Base-by-base conservation (phyloP, 2,113 vertebrate genomes). In the Ramphastos sulfuratus region DNA sequence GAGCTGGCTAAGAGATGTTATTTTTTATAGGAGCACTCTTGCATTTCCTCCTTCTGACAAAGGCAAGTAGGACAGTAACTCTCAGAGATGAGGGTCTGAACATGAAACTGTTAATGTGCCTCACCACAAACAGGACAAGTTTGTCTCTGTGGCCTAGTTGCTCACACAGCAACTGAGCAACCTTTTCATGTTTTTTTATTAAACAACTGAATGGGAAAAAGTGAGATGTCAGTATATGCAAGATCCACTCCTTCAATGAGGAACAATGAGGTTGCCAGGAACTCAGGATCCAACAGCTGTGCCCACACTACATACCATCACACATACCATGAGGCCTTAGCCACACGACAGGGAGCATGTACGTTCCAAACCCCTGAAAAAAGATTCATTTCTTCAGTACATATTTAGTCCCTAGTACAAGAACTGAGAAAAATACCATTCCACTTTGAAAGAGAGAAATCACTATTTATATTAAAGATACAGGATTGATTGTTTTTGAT, bases 401-500 rank as follows among this genome's bases (percentile, higher is more conserved):
- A 3, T 33, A 64, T 58, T 83, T 30, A 74, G 23, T 63, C 7
- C 7, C 23, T 2, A 78, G 54, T 13, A 28, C 7, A 59, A 56
- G 37, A 87, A 75, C 2, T 70, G 28, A 63, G 44, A 63, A 67
- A 85, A 77, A n/a, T 7, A 37, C 17, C 4, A n/a, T 60, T 80
- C 73, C 28, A 42, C 28, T 61, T 85, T 14, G 6, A 81, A 86
- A 64, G 37, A 50, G 15, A 79, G 7, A 85, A 82, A 83, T 6
- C 18, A 10, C 16, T 74, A 46, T 46, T 78, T 60, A 37, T n/a
- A 39, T 42, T 56, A 75, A 82, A 52, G 31, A 87, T 61, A 63
- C 37, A 87, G 37, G 52, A 75, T 72, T 86, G 60, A 84, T 71
- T 73, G 61, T 31, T 90, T 90, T 92, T 89, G 33, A 89, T 66